Evolutionary conservation across 2,113 vertebrate species (phyloP), one percentile per base, ranked within the genome.

Genomic region (Cyrtonyx montezumae): DNA sequence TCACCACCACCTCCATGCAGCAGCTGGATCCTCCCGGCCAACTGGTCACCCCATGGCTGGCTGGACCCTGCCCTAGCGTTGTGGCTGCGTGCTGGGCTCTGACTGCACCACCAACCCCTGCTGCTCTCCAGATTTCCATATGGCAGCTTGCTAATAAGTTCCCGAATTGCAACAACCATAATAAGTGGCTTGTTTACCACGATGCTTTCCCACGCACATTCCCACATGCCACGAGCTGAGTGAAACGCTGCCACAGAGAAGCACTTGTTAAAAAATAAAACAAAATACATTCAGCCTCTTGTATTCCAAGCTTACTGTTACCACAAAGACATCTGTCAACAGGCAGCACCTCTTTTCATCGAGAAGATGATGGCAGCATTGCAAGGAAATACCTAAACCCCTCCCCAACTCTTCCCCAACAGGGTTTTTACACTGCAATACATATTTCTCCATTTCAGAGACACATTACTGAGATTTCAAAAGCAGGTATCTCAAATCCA

Each of bases 131-230:
- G 49, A 95, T 89, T 69, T 83, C 91, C 86, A 90, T 18, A 65
- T 40, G 59, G 83, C 65, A 92, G 46, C 85, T 86, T 88, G 68
- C 82, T 94, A 92, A 43, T 11, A 79, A 91, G 48, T 30, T 78
- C 34, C 87, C n/a, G 59, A 90, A 94, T 90, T 94, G 78, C 94
- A 85, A 83, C 87, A 94, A 82, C 90, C 93, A 91, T 53, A 78
- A 83, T 70, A 95, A 93, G 91, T 61, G 65, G 61, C 71, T 86
- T 96, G 91, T 96, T 95, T 91, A 91, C 90, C 94, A 68, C 32
- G 82, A 45, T 0, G 0, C 43, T 86, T 73, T 94, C 89, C 91
- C 91, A 96, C 69, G 0, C 87, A 83, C 79, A 36, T 92, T 96
- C 89, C 82, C 91, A 94, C 65, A 86, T 51, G 45, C 65, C 87